Evolutionary conservation across 2,113 vertebrate species (phyloP).

Genomic region (Lutjanus erythropterus): DNA sequence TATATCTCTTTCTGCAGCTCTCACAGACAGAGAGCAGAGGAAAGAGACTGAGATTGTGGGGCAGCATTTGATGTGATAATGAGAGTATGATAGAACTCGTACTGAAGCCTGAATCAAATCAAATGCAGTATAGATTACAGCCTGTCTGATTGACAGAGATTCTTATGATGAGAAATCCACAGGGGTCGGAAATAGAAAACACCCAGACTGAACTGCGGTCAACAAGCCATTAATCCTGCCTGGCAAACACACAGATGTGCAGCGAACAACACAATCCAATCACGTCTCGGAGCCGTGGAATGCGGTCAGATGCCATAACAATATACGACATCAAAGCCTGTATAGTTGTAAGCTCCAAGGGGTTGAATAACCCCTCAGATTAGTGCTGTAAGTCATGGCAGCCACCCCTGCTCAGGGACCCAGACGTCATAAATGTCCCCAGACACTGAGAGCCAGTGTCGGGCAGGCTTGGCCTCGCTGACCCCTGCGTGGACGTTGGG

Average conservation of each 20-base stretch:
- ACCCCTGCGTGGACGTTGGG: slow-evolving; percentile 50
- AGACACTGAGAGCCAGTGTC: slow-evolving; percentile 68
- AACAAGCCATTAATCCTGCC: slow-evolving; percentile 72
- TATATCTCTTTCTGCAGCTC: too few relatives aligned
- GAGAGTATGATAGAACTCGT: too few relatives aligned
- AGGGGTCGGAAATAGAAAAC: slow-evolving; percentile 53
- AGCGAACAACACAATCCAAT: slow-evolving; percentile 69
- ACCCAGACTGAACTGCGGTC: slow-evolving; percentile 37
- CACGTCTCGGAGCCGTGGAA: slow-evolving; percentile 62
- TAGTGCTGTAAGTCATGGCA: slow-evolving; percentile 74
- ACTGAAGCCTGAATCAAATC: not conserved
- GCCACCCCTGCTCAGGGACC: slow-evolving; percentile 64
- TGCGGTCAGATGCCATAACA: slow-evolving; percentile 76
- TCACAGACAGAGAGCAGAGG: too few relatives aligned
- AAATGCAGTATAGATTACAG: slow-evolving; percentile 33
- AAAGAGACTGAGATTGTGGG: too few relatives aligned
- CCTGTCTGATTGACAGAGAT: slow-evolving; percentile 42
- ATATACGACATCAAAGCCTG: slow-evolving; percentile 79
- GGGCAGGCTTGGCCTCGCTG: slow-evolving; percentile 60
- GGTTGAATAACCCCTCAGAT: slow-evolving; percentile 77
- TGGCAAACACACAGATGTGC: slow-evolving; percentile 76
- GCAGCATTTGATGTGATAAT: too few relatives aligned
- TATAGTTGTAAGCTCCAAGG: slow-evolving; percentile 66
- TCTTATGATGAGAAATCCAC: slow-evolving; percentile 34
- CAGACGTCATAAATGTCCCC: slow-evolving; percentile 80